phyloP scores from a whole-genome alignment of 2,888 invertebrate genomes.

The Agrotis puta region DNA sequence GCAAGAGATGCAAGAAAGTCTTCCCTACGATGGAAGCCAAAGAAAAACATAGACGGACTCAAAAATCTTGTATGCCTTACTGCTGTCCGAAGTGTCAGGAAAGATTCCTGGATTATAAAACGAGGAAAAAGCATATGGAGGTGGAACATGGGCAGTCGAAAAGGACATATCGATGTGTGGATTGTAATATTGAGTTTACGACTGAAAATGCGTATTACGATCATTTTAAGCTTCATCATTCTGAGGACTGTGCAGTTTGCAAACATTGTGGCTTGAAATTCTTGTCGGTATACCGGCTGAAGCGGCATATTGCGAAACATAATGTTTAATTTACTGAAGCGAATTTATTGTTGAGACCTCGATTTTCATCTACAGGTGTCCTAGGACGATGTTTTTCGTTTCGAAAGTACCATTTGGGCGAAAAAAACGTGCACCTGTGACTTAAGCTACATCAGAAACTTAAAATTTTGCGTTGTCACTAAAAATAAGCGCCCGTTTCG shows the following conservation, averaged over 20 bases:
- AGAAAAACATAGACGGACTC: constrained; percentile 80
- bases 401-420: no score
- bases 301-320: constrained; percentile 83
- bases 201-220: constrained; percentile 82
- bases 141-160: constrained; percentile 79
- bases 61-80: constrained; percentile 86
- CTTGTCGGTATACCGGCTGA: constrained; percentile 79
- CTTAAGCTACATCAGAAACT: no score
- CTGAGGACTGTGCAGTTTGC: constrained; percentile 81
- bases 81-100: constrained; percentile 83
- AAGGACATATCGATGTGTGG: constrained; percentile 77
- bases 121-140: constrained; percentile 83
- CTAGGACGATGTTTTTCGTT: not conserved
- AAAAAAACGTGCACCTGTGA: no score
- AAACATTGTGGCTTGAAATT: constrained; percentile 86
- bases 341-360: constrained; percentile 17
- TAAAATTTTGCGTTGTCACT: no score
- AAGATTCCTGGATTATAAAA: constrained; percentile 82
- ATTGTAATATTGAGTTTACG: constrained; percentile 80
- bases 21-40: constrained; percentile 86
- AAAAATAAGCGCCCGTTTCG: no score
- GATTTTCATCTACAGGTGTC: not conserved
- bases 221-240: constrained; percentile 84
- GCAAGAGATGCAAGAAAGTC: constrained; percentile 81
- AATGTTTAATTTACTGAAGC: constrained; percentile 60